phyloP scores from a whole-genome alignment of 53 echinoderm and acorn worm species.

The Crossaster papposus region DNA sequence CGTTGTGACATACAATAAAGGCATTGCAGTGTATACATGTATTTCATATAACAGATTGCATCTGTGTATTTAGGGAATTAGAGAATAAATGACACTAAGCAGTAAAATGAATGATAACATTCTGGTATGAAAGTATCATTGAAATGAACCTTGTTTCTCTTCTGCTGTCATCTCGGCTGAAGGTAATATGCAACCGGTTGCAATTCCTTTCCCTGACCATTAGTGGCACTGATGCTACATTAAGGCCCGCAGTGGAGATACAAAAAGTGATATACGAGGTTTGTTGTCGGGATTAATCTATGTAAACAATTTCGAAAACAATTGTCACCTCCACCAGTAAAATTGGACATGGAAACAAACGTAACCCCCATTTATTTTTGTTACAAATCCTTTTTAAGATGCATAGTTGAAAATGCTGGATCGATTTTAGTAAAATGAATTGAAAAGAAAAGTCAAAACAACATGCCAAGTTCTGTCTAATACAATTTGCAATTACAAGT shows the following conservation, averaged over 20 bases:
- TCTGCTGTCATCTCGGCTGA: constrained; percentile 26
- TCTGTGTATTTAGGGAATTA: not conserved
- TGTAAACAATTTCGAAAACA: not conserved
- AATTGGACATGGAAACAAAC: no score
- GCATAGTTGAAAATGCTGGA: no score
- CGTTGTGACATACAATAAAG: no score
- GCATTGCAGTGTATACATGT: not conserved
- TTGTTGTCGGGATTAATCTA: constrained; percentile 1
- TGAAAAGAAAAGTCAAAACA: no score
- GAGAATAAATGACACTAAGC: not conserved
- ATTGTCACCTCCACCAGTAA: no score
- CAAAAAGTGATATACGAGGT: constrained; percentile 4
- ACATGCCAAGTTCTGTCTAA: no score
- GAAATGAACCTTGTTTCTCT: not conserved
- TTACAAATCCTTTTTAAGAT: no score
- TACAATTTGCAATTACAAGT: no score
- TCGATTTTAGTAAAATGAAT: no score
- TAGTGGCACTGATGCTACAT: constrained; percentile 3
- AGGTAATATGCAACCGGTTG: constrained; percentile 24
- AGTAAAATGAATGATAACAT: not conserved
- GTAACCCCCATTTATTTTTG: no score
- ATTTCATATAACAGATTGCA: not conserved
- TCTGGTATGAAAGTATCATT: not conserved
- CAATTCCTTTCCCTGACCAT: constrained; percentile 7
- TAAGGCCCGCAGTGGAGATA: constrained; percentile 40